phyloP scores from a whole-genome alignment of 2,888 invertebrate species.

The Mimachlamys varia region DNA sequence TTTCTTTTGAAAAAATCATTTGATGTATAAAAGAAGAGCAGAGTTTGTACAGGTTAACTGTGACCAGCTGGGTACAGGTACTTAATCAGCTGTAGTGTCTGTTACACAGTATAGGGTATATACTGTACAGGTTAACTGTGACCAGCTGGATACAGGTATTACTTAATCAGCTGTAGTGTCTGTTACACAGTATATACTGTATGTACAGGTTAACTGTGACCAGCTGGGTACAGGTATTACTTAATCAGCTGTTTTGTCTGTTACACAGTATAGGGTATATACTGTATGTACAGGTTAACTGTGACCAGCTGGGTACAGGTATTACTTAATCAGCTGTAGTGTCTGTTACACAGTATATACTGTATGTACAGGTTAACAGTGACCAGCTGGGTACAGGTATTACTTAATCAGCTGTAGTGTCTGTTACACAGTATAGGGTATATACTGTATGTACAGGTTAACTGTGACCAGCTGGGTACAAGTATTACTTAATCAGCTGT shows the following conservation, averaged over 20 bases:
- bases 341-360: neutral
- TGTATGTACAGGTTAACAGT: no score
- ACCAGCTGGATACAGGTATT: neutral
- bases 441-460: no score
- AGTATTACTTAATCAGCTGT: slow-evolving; percentile 16
- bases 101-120: neutral
- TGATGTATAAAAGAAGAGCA: no score
- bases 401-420: neutral
- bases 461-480: neutral
- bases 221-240: neutral
- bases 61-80: neutral
- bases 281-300: no score
- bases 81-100: slow-evolving; percentile 8
- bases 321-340: slow-evolving; percentile 6
- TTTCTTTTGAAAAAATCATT: no score
- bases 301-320: neutral
- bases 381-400: neutral
- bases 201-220: no score
- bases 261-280: neutral
- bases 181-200: neutral
- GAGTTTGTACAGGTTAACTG: no score
- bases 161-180: neutral
- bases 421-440: neutral
- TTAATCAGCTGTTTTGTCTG: neutral
- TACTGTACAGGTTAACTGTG: no score